A percentile compares a stretch with the other conserved stretches of the same genome.
These are phyloP conservation scores for Lithodes maja DNA, from an alignment of 2,888 invertebrate species.

Conservation along the genomic window DNA sequence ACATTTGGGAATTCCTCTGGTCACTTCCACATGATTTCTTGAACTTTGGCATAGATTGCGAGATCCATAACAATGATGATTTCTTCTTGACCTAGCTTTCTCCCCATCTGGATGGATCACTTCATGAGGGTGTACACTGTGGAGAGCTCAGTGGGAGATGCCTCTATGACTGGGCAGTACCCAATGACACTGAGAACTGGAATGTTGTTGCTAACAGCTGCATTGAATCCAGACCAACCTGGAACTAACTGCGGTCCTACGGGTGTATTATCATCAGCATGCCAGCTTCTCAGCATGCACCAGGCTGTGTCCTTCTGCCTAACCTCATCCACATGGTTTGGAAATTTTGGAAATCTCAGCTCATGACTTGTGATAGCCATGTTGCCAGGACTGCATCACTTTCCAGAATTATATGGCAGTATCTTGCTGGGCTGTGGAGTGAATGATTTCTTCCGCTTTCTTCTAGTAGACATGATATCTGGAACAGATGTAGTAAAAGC, in stretches of 20 bases:
- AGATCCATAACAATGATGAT: conserved; percentile 5
- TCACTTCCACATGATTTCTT: background rate
- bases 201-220: background rate
- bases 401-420: background rate
- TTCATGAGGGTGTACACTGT: conserved; percentile 14
- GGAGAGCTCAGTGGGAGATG: conserved; percentile 20
- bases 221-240: conserved; percentile 16
- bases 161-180: conserved; percentile 20
- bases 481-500: background rate
- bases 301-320: conserved; percentile 20
- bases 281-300: background rate
- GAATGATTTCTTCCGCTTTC: background rate
- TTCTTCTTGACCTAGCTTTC: conserved; percentile 4
- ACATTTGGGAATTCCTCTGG: too few relatives aligned
- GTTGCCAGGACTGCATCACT: background rate
- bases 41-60: conserved; percentile 5
- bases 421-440: background rate
- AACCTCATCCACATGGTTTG: conserved; percentile 19
- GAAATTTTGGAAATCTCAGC: background rate
- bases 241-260: background rate
- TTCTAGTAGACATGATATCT: background rate
- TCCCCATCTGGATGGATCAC: conserved; percentile 11
- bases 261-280: background rate
- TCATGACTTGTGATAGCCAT: conserved; percentile 13
- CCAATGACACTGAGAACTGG: conserved; percentile 8